Percentiles rank a stretch among this genome's conserved stretches.
These are phyloP conservation scores for Antitype chi DNA, from an alignment of 2,888 invertebrate species.

Conservation along the genomic window DNA sequence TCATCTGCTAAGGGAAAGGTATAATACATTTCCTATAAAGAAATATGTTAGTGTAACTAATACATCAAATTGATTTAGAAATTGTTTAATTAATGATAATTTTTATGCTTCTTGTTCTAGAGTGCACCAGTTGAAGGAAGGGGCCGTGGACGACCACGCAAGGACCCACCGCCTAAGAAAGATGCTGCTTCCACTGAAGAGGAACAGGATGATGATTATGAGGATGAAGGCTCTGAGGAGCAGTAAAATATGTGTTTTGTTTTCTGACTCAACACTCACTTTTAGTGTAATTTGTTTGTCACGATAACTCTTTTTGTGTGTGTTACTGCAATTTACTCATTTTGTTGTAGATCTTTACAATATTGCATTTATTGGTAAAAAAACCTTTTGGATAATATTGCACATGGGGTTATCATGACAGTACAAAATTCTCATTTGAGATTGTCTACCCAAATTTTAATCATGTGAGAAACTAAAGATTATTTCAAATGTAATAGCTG, in stretches of 20 bases:
- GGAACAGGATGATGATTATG: conserved; percentile 88
- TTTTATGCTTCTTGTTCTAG: conserved; percentile 67
- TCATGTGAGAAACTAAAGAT: conserved; percentile 79
- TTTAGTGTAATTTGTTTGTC: conserved; percentile 89
- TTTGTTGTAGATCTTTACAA: conserved; percentile 74
- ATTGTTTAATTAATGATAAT: neutral
- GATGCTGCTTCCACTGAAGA: conserved; percentile 88
- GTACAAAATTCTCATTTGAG: conserved; percentile 84
- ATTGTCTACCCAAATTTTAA: conserved; percentile 83
- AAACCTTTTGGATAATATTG: conserved; percentile 60
- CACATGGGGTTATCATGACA: conserved; percentile 84
- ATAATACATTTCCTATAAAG: conserved; percentile 9
- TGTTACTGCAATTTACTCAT: conserved; percentile 71
- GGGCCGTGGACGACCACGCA: conserved; percentile 88
- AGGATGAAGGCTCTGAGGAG: conserved; percentile 88
- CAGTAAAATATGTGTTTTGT: conserved; percentile 83
- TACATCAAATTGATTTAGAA: neutral
- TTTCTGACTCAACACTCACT: conserved; percentile 78
- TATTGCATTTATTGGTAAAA: conserved; percentile 59
- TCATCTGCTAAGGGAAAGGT: conserved; percentile 87
- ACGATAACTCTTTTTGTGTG: conserved; percentile 82
- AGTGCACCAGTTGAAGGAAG: conserved; percentile 84
- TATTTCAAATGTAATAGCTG: conserved; percentile 59
- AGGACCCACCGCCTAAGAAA: conserved; percentile 88
- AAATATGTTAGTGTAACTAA: neutral